These are phyloP conservation scores for Himantopus leucocephalus DNA, from an alignment of 2,113 vertebrate genomes.

Conservation along the genomic window DNA sequence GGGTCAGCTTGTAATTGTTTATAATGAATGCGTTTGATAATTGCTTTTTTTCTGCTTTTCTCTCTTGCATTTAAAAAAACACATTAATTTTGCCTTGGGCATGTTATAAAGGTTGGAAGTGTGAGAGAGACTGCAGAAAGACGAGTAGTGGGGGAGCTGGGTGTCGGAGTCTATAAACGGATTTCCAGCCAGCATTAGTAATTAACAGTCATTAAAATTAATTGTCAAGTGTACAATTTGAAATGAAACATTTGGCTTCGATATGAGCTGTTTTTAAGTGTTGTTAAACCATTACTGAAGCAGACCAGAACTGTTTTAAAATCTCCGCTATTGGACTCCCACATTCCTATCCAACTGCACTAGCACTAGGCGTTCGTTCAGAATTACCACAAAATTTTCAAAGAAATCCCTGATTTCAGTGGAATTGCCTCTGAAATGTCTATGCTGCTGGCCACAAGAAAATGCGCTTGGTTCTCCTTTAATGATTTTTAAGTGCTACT, in stretches of 20 bases:
- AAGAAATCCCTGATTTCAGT: neutral
- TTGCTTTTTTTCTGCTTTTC: neutral
- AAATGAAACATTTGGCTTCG: constrained; percentile 62
- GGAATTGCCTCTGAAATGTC: neutral
- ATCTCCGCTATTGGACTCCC: neutral
- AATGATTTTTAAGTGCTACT: neutral
- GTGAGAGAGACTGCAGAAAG: constrained; percentile 51
- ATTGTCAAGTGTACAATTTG: constrained; percentile 62
- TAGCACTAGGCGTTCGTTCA: neutral
- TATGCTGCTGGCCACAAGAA: neutral
- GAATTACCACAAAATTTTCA: neutral
- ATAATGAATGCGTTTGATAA: neutral
- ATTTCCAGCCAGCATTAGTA: constrained; percentile 63
- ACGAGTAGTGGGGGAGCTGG: neutral
- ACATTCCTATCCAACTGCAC: neutral
- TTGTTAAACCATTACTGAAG: constrained; percentile 41
- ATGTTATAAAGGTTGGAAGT: constrained; percentile 16
- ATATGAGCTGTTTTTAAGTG: constrained; percentile 57
- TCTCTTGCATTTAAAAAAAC: neutral
- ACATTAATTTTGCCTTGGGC: neutral
- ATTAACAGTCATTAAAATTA: constrained; percentile 70
- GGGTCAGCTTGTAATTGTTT: constrained; percentile 6
- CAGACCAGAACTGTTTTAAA: constrained; percentile 50
- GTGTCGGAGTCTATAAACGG: constrained; percentile 27
- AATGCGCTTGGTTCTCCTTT: neutral